Conservation (phyloP, 2,888 invertebrate genomes). For the Sisyra terminalis region DNA sequence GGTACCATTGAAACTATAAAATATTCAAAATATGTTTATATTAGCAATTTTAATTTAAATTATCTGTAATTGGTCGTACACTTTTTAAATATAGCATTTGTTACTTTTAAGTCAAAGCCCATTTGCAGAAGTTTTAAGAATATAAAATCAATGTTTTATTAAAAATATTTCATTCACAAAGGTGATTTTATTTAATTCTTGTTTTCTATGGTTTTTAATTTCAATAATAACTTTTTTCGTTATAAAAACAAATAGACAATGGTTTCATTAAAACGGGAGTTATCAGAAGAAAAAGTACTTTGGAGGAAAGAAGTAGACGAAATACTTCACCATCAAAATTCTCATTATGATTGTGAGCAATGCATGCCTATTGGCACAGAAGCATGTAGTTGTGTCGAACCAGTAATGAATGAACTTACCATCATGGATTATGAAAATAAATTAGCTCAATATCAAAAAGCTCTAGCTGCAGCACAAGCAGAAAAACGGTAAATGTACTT, state of each 20-base stretch:
- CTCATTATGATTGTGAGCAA: slow-evolving; percentile 9
- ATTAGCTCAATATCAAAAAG: slow-evolving; percentile 21
- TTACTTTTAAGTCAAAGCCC: too few species aligned
- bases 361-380: slow-evolving; percentile 8
- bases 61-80: too few species aligned
- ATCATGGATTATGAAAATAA: slow-evolving; percentile 20
- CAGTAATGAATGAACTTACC: slow-evolving; percentile 15
- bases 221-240: too few species aligned
- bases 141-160: too few species aligned
- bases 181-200: too few species aligned
- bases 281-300: slow-evolving; percentile 20
- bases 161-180: too few species aligned
- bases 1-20: too few species aligned
- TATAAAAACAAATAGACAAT: slow-evolving; percentile 15
- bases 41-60: too few species aligned
- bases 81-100: too few species aligned
- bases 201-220: too few species aligned
- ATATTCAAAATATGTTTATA: too few species aligned
- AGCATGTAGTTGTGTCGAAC: slow-evolving; percentile 14
- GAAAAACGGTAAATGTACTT: slow-evolving; percentile 17
- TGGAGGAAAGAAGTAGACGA: slow-evolving; percentile 24
- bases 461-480: slow-evolving; percentile 18
- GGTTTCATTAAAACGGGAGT: slow-evolving; percentile 17
- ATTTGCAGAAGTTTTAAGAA: too few species aligned
- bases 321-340: slow-evolving; percentile 13